Base-by-base conservation (phyloP, 2,113 vertebrate genomes). In the Anser brachyrhynchus region DNA sequence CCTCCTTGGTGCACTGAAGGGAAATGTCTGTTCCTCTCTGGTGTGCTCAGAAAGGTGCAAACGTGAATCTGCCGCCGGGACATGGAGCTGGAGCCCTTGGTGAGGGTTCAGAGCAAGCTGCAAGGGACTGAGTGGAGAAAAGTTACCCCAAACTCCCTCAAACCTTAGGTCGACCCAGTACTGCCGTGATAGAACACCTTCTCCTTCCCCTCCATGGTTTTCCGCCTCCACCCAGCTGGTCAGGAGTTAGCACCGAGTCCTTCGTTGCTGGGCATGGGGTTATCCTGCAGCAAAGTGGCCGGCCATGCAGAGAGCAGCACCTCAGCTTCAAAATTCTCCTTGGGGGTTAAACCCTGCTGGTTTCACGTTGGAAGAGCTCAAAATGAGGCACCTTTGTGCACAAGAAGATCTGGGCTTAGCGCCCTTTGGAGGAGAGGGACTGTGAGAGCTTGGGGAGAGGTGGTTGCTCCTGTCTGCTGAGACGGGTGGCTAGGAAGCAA, bases 371-470 rank as follows among this genome's bases (percentile, higher is more conserved):
- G 17, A 87, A 73, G 35, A 87, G 19, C 25, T 87, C 55, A 84
- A 35, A 65, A 73, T 29, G 25, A 84, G 25, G 7, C 43, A 12
- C 23, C 4, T 46, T 67, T 35, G 21, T 35, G 21, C 9, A 58
- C 57, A 23, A 35, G 51, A n/a, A 77, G 28, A 19, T 2, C 11
- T 57, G 51, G 55, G 3, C 52, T 62, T 62, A 46, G 10, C 61
- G 12, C 6, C 26, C 14, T 9, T 21, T 19, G 61, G 18, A 1
- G 6, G 18, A 74, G 18, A 0, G 1, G n/a, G 31, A 26, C 13
- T 19, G 64, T 51, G 26, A 54, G 14, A 31, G 6, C 28, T 22
- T 26, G 37, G 17, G 29, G 62, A 76, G 54, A 73, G 4, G 7
- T 41, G 25, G 4, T 85, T 7, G 52, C 9, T 74, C 59, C 80